Base-by-base conservation (phyloP, 2,113 vertebrate genomes). In the Embiotoca jacksoni region DNA sequence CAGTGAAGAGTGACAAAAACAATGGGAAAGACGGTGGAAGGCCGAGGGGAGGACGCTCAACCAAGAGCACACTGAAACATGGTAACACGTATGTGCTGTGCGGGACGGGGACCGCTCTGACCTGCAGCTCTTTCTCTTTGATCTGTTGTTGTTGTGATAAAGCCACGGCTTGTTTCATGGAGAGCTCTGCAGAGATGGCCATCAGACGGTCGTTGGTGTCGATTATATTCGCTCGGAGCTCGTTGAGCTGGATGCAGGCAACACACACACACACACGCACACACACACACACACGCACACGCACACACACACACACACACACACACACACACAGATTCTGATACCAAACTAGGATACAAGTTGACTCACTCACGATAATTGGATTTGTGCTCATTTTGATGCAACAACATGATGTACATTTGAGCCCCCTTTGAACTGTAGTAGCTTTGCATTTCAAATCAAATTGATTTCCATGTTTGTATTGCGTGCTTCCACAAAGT, bases 101-200 rank as follows among this genome's bases (percentile, higher is more conserved):
- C 37, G 39, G n/a, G 62, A 57, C 31, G 11, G 70, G 30, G 44
- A 60, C 49, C 4, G 10, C 6, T 56, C 89, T 85, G 72, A 93
- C 91, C 90, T 89, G 94, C 2, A 93, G 79, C 82, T 96, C 93
- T 64, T 92, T 96, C 70, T 96, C 94, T 82, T 85, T 94, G 75
- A 96, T 85, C 93, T 98, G 96, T 65, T 96, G 94, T 55, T 96
- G 95, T 37, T 97, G 95, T 82, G 94, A 93, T 66, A 96, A 87
- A 32, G 91, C 78, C 41, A 90, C 72, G 0, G 95, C 95, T 89
- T 98, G 95, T 65, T 93, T 94, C 96, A 98, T 95, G 73, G 97
- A 95, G 39, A 99, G 61, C 73, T 98, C 96, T 4, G 96, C 96
- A 36, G 96, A 87, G 1, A 95, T 70, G 10, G 96, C 96, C 96